Conservation (phyloP, 1,140 invertebrate genomes). For the Bombus cullumanus region DNA sequence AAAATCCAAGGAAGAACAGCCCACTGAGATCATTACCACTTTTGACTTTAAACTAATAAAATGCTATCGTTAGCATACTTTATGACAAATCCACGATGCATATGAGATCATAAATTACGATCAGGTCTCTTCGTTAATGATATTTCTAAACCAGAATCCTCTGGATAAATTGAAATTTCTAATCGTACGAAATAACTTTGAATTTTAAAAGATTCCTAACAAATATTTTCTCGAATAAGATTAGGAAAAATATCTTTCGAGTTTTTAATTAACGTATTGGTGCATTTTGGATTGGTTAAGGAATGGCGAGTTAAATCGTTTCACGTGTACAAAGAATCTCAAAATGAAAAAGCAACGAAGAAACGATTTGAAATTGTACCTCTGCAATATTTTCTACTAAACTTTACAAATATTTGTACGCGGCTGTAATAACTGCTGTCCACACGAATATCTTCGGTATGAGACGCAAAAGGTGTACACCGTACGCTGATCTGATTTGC, state of each 20-base stretch:
- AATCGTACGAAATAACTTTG: too few species aligned
- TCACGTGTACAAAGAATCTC: not conserved
- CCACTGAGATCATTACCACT: constrained; percentile 18
- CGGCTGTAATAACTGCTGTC: not conserved
- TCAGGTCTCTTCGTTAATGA: too few species aligned
- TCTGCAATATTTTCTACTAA: too few species aligned
- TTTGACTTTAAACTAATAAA: constrained; percentile 75
- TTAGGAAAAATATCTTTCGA: not conserved
- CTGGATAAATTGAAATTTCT: not conserved
- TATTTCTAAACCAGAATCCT: too few species aligned
- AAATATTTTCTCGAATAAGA: too few species aligned
- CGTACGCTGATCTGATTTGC: constrained; percentile 32
- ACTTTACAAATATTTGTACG: too few species aligned
- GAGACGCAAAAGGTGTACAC: constrained; percentile 29
- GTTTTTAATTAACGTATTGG: not conserved
- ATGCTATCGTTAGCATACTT: constrained; percentile 6
- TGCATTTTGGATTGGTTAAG: constrained; percentile 51
- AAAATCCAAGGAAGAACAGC: not conserved
- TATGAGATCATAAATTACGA: not conserved
- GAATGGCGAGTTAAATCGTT: constrained; percentile 60
- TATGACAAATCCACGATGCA: constrained; percentile 51
- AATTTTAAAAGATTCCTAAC: too few species aligned
- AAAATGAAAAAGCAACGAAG: not conserved
- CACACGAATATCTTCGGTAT: constrained; percentile 3
- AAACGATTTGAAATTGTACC: not conserved